Percentiles rank a stretch among this genome's conserved stretches.
Conservation (phyloP, 2,888 invertebrate genomes). For the Chrysina gloriosa region DNA sequence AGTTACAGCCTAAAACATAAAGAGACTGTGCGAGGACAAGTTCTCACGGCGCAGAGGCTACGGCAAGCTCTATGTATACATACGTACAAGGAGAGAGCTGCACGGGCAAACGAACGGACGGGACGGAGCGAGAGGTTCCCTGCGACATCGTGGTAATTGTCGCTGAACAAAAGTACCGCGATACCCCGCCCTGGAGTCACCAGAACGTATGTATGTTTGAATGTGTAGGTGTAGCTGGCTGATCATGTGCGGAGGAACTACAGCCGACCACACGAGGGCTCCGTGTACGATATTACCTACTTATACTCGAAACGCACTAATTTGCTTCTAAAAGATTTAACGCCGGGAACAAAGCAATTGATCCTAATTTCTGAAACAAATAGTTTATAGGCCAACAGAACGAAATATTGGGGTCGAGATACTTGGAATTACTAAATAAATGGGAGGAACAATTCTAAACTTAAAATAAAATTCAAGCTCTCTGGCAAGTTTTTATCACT, state of each 20-base stretch:
- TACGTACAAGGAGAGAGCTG: conserved; percentile 20
- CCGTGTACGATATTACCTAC: background rate
- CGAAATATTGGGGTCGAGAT: too few relatives aligned
- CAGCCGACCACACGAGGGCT: background rate
- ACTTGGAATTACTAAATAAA: too few relatives aligned
- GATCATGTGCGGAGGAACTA: background rate
- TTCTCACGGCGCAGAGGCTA: conserved; percentile 42
- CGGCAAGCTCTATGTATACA: conserved; percentile 13
- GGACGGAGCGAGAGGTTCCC: conserved; percentile 3
- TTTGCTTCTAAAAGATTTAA: too few relatives aligned
- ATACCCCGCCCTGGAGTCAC: background rate
- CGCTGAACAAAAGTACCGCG: conserved; percentile 25
- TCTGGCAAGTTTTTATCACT: too few relatives aligned
- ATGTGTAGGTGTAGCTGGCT: background rate
- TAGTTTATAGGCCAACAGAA: too few relatives aligned
- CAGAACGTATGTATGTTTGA: background rate
- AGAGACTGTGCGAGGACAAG: conserved; percentile 42
- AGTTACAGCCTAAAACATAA: conserved; percentile 43
- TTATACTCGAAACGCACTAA: background rate
- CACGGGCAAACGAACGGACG: conserved; percentile 13
- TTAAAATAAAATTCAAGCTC: too few relatives aligned
- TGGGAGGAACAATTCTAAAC: too few relatives aligned
- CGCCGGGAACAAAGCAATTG: too few relatives aligned
- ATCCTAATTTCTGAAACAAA: too few relatives aligned
- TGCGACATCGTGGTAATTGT: conserved; percentile 30